These are phyloP conservation scores for Dendrolimus kikuchii DNA, from an alignment of 1,140 invertebrate species.

Conservation along the genomic window DNA sequence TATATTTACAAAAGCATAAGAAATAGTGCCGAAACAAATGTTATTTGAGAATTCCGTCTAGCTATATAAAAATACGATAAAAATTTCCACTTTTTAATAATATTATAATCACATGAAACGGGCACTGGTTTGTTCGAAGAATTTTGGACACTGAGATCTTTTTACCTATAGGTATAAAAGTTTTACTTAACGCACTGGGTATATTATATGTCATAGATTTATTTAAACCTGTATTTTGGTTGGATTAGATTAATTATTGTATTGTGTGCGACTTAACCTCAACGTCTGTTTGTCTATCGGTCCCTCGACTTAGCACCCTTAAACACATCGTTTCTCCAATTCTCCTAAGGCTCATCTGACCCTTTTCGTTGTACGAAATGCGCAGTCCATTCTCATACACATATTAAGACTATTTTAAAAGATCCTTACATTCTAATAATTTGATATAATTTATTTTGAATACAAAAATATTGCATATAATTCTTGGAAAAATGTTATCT, in stretches of 20 bases:
- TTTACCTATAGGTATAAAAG: constrained; percentile 20
- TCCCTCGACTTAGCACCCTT: constrained; percentile 62
- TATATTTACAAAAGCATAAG: constrained; percentile 69
- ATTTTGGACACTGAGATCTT: constrained; percentile 64
- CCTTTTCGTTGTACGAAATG: constrained; percentile 29
- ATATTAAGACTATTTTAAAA: constrained; percentile 11
- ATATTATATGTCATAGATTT: constrained; percentile 14
- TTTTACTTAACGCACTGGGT: constrained; percentile 32
- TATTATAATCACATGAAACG: constrained; percentile 60
- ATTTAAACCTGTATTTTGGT: constrained; percentile 26
- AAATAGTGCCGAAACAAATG: constrained; percentile 49
- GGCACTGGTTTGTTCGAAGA: constrained; percentile 65
- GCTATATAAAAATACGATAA: constrained; percentile 64
- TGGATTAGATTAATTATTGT: constrained; percentile 17
- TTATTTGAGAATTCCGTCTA: constrained; percentile 57
- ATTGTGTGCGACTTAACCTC: constrained; percentile 10
- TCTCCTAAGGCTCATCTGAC: constrained; percentile 39
- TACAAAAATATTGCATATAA: constrained; percentile 44
- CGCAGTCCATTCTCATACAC: constrained; percentile 21
- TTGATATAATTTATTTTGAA: constrained; percentile 45
- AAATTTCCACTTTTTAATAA: constrained; percentile 44
- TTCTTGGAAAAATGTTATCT: too few relatives aligned
- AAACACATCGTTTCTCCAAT: constrained; percentile 24
- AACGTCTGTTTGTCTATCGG: constrained; percentile 23
- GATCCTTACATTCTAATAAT: constrained; percentile 31